Percentiles rank a stretch among this genome's conserved stretches.
Evolutionary conservation across 1,140 invertebrate genomes (phyloP).

Genomic region (Acromyrmex echinatior): DNA sequence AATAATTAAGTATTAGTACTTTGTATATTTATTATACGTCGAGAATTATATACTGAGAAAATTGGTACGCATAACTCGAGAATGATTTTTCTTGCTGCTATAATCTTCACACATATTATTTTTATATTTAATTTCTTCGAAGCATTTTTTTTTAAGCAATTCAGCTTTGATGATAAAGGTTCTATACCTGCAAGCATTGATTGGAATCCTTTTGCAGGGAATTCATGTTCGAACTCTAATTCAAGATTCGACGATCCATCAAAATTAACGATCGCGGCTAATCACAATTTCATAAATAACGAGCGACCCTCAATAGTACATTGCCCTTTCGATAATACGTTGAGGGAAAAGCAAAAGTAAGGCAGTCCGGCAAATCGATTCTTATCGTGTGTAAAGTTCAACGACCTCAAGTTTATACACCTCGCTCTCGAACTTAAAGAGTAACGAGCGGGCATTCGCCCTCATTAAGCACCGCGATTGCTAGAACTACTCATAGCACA

Average conservation of each 20-base stretch:
- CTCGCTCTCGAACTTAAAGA: conserved; percentile 43
- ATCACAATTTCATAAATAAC: conserved; percentile 17
- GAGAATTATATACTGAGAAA: background rate
- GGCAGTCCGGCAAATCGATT: conserved; percentile 73
- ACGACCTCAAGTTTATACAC: conserved; percentile 57
- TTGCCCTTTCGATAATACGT: conserved; percentile 21
- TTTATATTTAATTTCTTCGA: background rate
- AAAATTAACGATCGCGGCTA: conserved; percentile 24
- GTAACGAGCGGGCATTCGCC: background rate
- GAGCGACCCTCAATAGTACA: conserved; percentile 11
- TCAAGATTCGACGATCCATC: background rate
- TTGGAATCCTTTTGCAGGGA: background rate
- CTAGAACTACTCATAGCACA: background rate
- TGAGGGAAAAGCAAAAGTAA: conserved; percentile 68
- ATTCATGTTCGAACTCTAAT: background rate
- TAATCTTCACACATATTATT: background rate
- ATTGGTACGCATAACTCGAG: no score
- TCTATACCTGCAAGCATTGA: background rate
- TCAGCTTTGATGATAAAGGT: background rate
- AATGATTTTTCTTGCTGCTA: no score
- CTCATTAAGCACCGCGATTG: background rate
- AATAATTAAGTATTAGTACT: background rate
- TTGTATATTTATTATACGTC: conserved; percentile 5
- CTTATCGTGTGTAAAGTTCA: conserved; percentile 66
- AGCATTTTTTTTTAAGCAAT: background rate